Base-by-base conservation (phyloP, 2,113 vertebrate species). In the Cairina moschata region DNA sequence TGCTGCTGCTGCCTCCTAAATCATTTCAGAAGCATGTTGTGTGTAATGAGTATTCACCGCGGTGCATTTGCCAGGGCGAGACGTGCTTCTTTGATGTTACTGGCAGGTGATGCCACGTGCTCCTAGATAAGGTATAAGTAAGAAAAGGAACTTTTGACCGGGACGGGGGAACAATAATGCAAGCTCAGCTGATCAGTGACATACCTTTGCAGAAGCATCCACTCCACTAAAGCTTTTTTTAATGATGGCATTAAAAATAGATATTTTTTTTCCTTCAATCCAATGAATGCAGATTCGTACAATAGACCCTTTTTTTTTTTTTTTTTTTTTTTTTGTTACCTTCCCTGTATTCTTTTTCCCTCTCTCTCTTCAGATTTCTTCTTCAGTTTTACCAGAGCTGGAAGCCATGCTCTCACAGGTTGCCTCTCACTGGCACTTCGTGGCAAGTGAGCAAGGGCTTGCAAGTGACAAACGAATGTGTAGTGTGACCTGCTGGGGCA, bases 31-130 rank as follows among this genome's bases (percentile, higher is more conserved):
- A 77, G 77, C 91, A 60, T 18, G 38, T 71, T 40, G 36, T 58
- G 1, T 10, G 8, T 71, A 31, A 34, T 0, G 0, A 59, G 17
- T 9, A 8, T 54, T 86, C 23, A 2, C 22, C 42, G 26, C 13
- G 13, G 13, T 25, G 36, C 44, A 38, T 92, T 31, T 86, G 25
- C 79, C 1, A 2, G 52, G 28, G 3, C 18, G 31, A 73, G 63
- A 16, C 1, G 1, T 44, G 18, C 26, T 69, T 81, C 32, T 46
- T 25, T 0, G 0, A 23, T 48, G 31, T 38, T 1, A 26, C 52
- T 22, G 0, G 0, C 1, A 1, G 55, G 11, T 2, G 2, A 56
- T 73, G 75, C 65, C 68, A 17, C 2, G 4, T 58, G 32, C 77
- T 84, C 26, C 17, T 21, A 65, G 46, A 83, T 88, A 82, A 77